Conservation (phyloP, 1,140 invertebrate species). For the Centruroides sculpturatus region DNA sequence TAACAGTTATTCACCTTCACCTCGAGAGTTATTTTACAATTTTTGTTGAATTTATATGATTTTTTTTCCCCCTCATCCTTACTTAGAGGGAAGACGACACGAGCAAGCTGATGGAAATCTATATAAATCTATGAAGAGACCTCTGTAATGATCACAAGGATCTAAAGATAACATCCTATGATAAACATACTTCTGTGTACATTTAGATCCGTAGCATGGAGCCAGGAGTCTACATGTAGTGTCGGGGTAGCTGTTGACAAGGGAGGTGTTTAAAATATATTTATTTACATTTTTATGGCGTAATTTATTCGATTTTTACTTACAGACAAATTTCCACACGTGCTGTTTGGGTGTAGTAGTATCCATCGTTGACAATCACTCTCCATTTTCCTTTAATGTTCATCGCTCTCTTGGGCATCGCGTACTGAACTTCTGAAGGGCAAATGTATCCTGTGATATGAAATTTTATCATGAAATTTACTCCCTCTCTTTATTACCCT, state of each 20-base stretch:
- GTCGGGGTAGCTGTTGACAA: slow-evolving; percentile 8
- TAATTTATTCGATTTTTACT: neutral
- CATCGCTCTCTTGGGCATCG: slow-evolving; percentile 58
- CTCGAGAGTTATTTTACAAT: no score
- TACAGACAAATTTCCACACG: slow-evolving; percentile 19
- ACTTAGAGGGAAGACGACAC: no score
- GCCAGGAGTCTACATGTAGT: slow-evolving; percentile 21
- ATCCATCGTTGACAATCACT: slow-evolving; percentile 53
- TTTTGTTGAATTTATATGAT: no score
- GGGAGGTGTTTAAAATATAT: neutral
- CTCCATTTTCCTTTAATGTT: slow-evolving; percentile 64
- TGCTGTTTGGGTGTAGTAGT: slow-evolving; percentile 22
- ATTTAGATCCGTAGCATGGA: slow-evolving; percentile 22
- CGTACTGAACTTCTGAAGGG: slow-evolving; percentile 60
- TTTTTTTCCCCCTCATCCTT: no score
- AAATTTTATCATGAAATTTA: slow-evolving; percentile 19
- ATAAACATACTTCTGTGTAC: slow-evolving; percentile 22
- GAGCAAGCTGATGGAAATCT: slow-evolving; percentile 21
- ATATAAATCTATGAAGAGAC: slow-evolving; percentile 24
- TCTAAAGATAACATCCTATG: slow-evolving; percentile 22
- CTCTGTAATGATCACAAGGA: slow-evolving; percentile 22
- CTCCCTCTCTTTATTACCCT: neutral
- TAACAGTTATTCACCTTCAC: no score
- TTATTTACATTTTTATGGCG: neutral
- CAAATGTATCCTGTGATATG: slow-evolving; percentile 35